Conservation (phyloP, 2,797 vertebrate species). For the Muscicapa comitata region DNA sequence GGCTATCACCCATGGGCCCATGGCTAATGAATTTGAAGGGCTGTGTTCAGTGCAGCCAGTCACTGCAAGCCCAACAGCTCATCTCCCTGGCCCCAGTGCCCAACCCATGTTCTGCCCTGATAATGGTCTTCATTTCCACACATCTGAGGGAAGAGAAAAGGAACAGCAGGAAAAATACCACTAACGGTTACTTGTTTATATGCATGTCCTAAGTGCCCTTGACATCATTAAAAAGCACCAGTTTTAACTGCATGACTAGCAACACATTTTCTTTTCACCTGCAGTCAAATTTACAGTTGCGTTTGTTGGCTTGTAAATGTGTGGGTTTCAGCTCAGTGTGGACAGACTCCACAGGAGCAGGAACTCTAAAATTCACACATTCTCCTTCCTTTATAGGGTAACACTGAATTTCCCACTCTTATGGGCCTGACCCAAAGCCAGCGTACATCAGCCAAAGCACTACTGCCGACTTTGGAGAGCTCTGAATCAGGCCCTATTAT, state of each 20-base stretch:
- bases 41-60: not conserved
- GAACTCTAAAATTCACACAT: slow-evolving; percentile 49
- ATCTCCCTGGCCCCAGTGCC: not conserved
- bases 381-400: not conserved
- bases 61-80: not conserved
- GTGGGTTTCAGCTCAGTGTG: not conserved
- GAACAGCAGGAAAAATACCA: not conserved
- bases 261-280: slow-evolving; percentile 38
- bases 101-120: accelerated
- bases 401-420: slow-evolving; percentile 14
- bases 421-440: slow-evolving; percentile 30
- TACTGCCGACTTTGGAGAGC: not conserved
- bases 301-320: slow-evolving; percentile 44
- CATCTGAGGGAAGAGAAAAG: accelerated
- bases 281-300: slow-evolving; percentile 10
- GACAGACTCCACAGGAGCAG: slow-evolving; percentile 17
- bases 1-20: not conserved
- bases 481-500: slow-evolving; percentile 59
- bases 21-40: not conserved
- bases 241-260: not conserved
- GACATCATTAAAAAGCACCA: slow-evolving; percentile 1
- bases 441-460: not conserved
- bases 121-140: not conserved
- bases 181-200: not conserved
- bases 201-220: not conserved